A percentile compares a stretch with the other conserved stretches of the same genome.
These are phyloP conservation scores for Tridacna crocea DNA, from an alignment of 2,888 invertebrate genomes.

Conservation along the genomic window DNA sequence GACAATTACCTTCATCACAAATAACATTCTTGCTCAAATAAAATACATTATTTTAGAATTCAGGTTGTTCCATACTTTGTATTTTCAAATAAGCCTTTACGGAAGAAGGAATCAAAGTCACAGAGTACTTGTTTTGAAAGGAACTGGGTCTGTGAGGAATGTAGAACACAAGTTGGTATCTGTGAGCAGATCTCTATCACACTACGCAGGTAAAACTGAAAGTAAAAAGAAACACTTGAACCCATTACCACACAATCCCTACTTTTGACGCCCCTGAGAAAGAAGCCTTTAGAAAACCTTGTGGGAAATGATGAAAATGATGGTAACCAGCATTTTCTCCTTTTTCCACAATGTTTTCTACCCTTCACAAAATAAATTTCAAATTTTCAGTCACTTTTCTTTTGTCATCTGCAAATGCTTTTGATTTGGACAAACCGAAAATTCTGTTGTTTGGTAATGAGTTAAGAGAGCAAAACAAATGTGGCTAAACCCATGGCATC, in stretches of 20 bases:
- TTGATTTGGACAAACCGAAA: too few relatives aligned
- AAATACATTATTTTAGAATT: not conserved
- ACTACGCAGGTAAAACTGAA: slow-evolving; percentile 74
- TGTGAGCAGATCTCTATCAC: slow-evolving; percentile 76
- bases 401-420: too few relatives aligned
- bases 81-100: slow-evolving; percentile 81
- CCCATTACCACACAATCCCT: not conserved
- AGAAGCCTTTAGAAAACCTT: not conserved
- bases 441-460: too few relatives aligned
- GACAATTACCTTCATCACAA: too few relatives aligned
- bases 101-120: slow-evolving; percentile 82
- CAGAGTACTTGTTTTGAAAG: slow-evolving; percentile 79
- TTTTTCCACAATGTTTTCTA: too few relatives aligned
- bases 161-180: slow-evolving; percentile 75
- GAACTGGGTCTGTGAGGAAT: slow-evolving; percentile 72
- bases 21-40: too few relatives aligned
- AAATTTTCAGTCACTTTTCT: too few relatives aligned
- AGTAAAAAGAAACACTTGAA: slow-evolving; percentile 8
- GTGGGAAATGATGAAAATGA: not conserved
- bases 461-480: too few relatives aligned
- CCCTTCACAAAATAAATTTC: too few relatives aligned
- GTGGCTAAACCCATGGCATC: too few relatives aligned
- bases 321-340: too few relatives aligned
- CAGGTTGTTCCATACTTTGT: slow-evolving; percentile 75
- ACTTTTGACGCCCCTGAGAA: not conserved